Evolutionary conservation across 2,113 vertebrate genomes (phyloP).

Genomic region (Donacobius atricapilla): DNA sequence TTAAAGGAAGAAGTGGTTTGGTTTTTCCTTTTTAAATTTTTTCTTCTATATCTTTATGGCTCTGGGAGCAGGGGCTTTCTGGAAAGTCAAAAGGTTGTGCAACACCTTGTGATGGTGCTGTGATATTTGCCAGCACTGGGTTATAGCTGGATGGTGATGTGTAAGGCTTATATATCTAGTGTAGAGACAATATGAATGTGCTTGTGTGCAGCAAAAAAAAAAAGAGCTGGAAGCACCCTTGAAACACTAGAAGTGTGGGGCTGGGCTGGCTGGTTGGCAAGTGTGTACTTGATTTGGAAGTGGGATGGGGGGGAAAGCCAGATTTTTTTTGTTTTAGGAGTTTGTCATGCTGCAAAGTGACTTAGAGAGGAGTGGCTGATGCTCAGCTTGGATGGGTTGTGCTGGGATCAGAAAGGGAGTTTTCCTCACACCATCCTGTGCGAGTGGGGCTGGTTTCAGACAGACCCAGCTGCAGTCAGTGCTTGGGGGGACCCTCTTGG

Average conservation of each 20-base stretch:
- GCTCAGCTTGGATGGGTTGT: background rate
- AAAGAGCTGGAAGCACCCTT: background rate
- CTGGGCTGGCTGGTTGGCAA: background rate
- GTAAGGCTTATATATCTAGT: background rate
- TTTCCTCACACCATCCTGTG: background rate
- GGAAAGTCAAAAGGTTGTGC: background rate
- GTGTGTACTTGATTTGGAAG: background rate
- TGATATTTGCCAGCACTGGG: background rate
- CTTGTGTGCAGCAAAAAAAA: background rate
- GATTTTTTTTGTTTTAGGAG: background rate
- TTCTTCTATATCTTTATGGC: background rate
- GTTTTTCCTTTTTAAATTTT: background rate
- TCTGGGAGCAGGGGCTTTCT: background rate
- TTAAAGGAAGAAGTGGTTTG: background rate
- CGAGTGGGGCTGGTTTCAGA: background rate
- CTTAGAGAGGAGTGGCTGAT: background rate
- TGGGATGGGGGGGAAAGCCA: accelerated
- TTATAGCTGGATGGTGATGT: background rate
- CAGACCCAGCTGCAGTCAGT: background rate
- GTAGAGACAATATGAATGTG: background rate
- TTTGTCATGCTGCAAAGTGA: background rate
- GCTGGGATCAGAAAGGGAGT: background rate
- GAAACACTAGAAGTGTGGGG: background rate
- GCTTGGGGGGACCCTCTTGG: background rate
- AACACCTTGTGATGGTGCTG: background rate